These are phyloP conservation scores for Trisateles emortualis DNA, from an alignment of 2,888 invertebrate species.

Conservation along the genomic window DNA sequence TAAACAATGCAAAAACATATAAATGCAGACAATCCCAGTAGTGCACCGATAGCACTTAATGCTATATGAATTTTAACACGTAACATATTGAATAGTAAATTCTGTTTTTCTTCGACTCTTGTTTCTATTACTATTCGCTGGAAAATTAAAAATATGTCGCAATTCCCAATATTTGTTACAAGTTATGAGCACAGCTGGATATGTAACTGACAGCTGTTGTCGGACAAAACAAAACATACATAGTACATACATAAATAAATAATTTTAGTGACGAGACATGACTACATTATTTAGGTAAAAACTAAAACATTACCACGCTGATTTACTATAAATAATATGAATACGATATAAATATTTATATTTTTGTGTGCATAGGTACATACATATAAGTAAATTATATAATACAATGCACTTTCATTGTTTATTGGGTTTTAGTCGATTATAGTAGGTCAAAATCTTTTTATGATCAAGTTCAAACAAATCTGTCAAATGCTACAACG, in stretches of 20 bases:
- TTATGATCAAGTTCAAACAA: too few relatives aligned
- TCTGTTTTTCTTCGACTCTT: background rate
- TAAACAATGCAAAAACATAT: slow-evolving; percentile 82
- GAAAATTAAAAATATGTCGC: slow-evolving; percentile 25
- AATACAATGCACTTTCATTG: too few relatives aligned
- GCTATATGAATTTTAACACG: slow-evolving; percentile 77
- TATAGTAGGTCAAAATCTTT: too few relatives aligned
- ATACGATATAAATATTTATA: too few relatives aligned
- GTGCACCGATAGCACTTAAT: slow-evolving; percentile 69
- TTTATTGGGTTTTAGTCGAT: too few relatives aligned
- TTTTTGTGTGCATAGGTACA: too few relatives aligned
- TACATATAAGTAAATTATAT: too few relatives aligned
- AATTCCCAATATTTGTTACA: slow-evolving; percentile 11
- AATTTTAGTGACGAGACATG: background rate
- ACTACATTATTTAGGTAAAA: too few relatives aligned
- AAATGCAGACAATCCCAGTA: slow-evolving; percentile 77
- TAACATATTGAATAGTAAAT: slow-evolving; percentile 56
- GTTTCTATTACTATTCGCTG: slow-evolving; percentile 2
- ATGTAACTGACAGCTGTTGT: background rate
- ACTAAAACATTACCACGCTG: too few relatives aligned
- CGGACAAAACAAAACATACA: background rate
- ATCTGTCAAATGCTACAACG: too few relatives aligned
- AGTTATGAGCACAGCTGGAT: slow-evolving; percentile 33
- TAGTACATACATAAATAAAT: background rate
- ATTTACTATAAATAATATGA: too few relatives aligned